A percentile compares a stretch with the other conserved stretches of the same genome.
These are phyloP conservation scores for Syritta pipiens DNA, from an alignment of 2,888 invertebrate species.

Conservation along the genomic window DNA sequence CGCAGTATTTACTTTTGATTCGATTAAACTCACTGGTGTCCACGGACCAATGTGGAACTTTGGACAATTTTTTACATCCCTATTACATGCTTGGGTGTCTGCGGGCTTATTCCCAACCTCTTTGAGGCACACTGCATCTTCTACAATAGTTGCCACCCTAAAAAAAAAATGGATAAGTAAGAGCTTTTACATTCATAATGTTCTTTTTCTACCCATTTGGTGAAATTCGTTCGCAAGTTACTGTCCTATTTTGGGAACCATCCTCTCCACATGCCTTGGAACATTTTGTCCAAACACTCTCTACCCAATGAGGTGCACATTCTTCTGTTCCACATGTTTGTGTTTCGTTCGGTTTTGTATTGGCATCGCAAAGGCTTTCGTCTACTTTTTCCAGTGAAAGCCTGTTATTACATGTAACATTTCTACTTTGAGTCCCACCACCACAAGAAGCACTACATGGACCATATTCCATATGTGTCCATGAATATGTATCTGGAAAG, in stretches of 20 bases:
- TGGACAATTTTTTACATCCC: conserved; percentile 87
- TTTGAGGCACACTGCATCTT: conserved; percentile 87
- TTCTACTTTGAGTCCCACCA: conserved; percentile 90
- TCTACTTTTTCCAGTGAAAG: conserved; percentile 86
- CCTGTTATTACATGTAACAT: conserved; percentile 89
- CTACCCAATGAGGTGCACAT: conserved; percentile 90
- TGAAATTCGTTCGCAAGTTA: conserved; percentile 90
- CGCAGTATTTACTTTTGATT: neutral
- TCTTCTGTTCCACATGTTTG: conserved; percentile 87
- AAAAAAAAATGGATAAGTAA: conserved; percentile 37
- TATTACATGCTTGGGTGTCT: conserved; percentile 86
- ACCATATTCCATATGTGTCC: conserved; percentile 86
- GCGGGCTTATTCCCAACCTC: conserved; percentile 85
- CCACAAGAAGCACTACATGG: conserved; percentile 93
- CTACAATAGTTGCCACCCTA: conserved; percentile 84
- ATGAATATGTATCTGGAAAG: conserved; percentile 88
- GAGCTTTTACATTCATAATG: neutral
- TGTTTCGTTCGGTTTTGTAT: conserved; percentile 85
- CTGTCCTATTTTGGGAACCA: conserved; percentile 85
- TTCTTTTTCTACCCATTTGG: conserved; percentile 82
- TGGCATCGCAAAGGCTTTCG: conserved; percentile 88
- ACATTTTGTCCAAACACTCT: conserved; percentile 89
- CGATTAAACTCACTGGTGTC: conserved; percentile 86
- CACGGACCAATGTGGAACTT: conserved; percentile 93
- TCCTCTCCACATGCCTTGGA: conserved; percentile 89